Conservation (phyloP, 2,113 vertebrate genomes). For the Pseudorhombus dupliciocellatus region DNA sequence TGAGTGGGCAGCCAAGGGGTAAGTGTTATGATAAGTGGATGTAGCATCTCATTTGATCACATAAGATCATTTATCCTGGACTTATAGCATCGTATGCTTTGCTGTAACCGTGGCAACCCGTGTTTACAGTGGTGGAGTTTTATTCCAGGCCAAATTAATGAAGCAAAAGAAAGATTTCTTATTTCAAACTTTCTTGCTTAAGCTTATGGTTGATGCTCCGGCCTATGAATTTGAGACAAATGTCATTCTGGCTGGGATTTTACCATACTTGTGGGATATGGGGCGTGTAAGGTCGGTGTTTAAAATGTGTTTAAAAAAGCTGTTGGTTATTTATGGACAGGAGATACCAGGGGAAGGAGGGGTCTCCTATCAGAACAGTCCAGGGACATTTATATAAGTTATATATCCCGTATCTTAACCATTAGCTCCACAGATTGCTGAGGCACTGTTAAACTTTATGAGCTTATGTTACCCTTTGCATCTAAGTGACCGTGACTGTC, state of each 20-base stretch:
- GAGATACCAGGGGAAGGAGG: slow-evolving; percentile 2
- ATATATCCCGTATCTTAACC: neutral
- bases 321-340: neutral
- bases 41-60: slow-evolving; percentile 61
- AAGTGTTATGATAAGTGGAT: slow-evolving; percentile 50
- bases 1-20: slow-evolving; percentile 57
- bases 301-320: neutral
- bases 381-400: neutral
- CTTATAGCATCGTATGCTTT: slow-evolving; percentile 33
- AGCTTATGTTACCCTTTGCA: neutral
- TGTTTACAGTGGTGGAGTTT: slow-evolving; percentile 5
- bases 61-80: slow-evolving; percentile 36
- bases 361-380: neutral
- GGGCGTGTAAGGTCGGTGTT: neutral
- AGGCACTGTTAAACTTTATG: neutral
- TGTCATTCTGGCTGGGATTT: neutral
- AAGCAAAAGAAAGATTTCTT: too few relatives aligned
- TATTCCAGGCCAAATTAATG: neutral
- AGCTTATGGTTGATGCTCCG: neutral
- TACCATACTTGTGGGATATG: neutral
- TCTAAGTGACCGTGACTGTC: neutral
- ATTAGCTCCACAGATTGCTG: neutral
- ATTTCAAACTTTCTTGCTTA: too few relatives aligned
- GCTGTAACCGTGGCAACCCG: slow-evolving; percentile 1
- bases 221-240: neutral